These are phyloP conservation scores for Drosophila santomea DNA, from an alignment of 1,140 invertebrate species.

Conservation along the genomic window DNA sequence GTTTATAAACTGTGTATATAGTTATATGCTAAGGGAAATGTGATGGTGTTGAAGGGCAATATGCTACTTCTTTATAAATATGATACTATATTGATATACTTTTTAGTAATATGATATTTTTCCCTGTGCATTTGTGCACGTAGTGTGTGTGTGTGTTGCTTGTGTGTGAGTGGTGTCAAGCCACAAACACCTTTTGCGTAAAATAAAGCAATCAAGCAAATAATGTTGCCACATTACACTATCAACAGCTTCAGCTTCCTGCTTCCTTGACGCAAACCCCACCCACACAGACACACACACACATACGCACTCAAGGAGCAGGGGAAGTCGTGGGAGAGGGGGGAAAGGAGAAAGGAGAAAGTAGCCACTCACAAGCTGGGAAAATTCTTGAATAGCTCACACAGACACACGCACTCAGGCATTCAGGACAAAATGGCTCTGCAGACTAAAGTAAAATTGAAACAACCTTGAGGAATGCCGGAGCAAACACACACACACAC, in stretches of 20 bases:
- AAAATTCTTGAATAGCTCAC: conserved; percentile 63
- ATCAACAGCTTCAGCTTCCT: conserved; percentile 83
- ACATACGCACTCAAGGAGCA: conserved; percentile 1
- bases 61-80: no score
- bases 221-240: conserved; percentile 83
- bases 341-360: conserved; percentile 22
- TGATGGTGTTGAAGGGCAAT: no score
- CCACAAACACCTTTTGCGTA: conserved; percentile 83
- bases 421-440: conserved; percentile 55
- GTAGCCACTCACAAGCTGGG: conserved; percentile 37
- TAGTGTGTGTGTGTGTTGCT: conserved; percentile 10
- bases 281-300: conserved; percentile 11
- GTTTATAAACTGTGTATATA: no score
- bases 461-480: conserved; percentile 82
- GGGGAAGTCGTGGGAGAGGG: conserved; percentile 2
- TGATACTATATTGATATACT: no score
- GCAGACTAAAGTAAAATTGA: conserved; percentile 78
- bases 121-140: conserved; percentile 4
- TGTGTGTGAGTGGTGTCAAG: conserved; percentile 67
- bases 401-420: conserved; percentile 28
- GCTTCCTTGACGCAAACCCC: conserved; percentile 38
- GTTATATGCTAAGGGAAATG: no score
- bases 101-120: not conserved
- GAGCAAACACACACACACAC: conserved; percentile 53
- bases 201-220: conserved; percentile 84